These are phyloP conservation scores for Podotricha telesiphe DNA, from an alignment of 2,888 invertebrate genomes.

Conservation along the genomic window DNA sequence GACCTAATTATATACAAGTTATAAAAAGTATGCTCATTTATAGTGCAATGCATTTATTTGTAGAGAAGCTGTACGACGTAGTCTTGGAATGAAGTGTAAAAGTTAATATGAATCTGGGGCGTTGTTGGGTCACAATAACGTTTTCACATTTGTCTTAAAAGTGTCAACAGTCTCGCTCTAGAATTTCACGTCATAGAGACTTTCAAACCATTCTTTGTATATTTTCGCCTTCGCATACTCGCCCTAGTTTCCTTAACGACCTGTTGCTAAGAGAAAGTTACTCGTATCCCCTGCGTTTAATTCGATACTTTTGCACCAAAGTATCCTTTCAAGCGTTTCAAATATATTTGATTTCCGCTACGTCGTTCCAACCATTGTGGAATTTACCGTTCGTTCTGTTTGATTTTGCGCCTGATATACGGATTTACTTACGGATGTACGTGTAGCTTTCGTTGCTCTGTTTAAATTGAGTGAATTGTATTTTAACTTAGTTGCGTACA, in stretches of 20 bases:
- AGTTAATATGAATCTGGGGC: constrained; percentile 34
- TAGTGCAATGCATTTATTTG: not conserved
- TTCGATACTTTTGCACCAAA: constrained; percentile 51
- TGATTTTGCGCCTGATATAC: constrained; percentile 13
- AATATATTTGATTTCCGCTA: constrained; percentile 42
- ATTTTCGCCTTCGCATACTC: constrained; percentile 43
- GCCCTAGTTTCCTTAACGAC: constrained; percentile 62
- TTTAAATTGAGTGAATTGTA: constrained; percentile 21
- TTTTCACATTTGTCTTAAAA: constrained; percentile 36
- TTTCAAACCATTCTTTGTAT: constrained; percentile 39
- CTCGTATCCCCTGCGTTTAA: constrained; percentile 52
- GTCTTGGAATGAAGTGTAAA: constrained; percentile 25
- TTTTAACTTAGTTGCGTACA: constrained; percentile 16
- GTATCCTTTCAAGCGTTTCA: constrained; percentile 51
- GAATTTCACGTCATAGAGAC: constrained; percentile 39
- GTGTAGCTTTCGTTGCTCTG: constrained; percentile 8
- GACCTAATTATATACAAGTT: not conserved
- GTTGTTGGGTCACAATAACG: constrained; percentile 39
- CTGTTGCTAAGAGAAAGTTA: constrained; percentile 67
- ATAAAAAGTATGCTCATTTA: not conserved
- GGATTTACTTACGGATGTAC: constrained; percentile 1
- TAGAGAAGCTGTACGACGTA: not conserved
- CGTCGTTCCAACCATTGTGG: constrained; percentile 27
- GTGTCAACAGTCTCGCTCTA: constrained; percentile 39
- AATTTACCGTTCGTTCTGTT: constrained; percentile 23